phyloP scores from a whole-genome alignment of 2,888 invertebrate species.

The Cryptus armator region DNA sequence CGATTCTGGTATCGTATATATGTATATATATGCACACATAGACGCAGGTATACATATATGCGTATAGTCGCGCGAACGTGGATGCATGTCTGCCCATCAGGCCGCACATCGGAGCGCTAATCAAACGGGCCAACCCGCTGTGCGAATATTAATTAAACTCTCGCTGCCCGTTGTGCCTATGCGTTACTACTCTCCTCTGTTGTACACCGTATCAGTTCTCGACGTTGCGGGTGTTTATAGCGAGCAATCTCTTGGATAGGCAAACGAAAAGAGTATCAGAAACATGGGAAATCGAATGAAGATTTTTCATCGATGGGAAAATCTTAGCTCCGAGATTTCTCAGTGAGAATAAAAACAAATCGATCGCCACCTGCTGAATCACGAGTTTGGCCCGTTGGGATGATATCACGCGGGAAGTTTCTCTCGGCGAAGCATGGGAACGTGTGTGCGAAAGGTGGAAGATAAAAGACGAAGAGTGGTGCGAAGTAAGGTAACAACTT shows the following conservation, averaged over 20 bases:
- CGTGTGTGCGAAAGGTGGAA: slow-evolving; percentile 7
- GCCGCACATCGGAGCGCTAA: slow-evolving; percentile 82
- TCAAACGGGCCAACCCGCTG: slow-evolving; percentile 83
- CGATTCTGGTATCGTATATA: slow-evolving; percentile 31
- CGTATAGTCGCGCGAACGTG: slow-evolving; percentile 68
- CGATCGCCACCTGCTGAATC: slow-evolving; percentile 18
- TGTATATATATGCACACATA: slow-evolving; percentile 28
- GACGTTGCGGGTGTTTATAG: slow-evolving; percentile 20
- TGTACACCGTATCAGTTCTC: slow-evolving; percentile 2
- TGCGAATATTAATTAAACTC: slow-evolving; percentile 84
- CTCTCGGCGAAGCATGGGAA: slow-evolving; percentile 15
- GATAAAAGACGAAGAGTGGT: slow-evolving; percentile 23
- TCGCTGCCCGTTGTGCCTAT: slow-evolving; percentile 74
- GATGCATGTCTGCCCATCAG: slow-evolving; percentile 80
- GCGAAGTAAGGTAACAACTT: slow-evolving; percentile 51
- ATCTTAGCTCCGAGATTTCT: too few species aligned
- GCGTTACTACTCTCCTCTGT: slow-evolving; percentile 9
- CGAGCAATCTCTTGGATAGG: not conserved
- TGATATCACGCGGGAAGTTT: slow-evolving; percentile 2
- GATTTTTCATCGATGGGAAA: not conserved
- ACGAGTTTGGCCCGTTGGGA: not conserved
- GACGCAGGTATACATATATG: slow-evolving; percentile 9
- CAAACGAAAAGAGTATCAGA: slow-evolving; percentile 2
- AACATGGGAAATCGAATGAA: not conserved
- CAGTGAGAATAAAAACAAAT: not conserved